Conservation (phyloP, 2,797 vertebrate species). For the Morus bassanus region DNA sequence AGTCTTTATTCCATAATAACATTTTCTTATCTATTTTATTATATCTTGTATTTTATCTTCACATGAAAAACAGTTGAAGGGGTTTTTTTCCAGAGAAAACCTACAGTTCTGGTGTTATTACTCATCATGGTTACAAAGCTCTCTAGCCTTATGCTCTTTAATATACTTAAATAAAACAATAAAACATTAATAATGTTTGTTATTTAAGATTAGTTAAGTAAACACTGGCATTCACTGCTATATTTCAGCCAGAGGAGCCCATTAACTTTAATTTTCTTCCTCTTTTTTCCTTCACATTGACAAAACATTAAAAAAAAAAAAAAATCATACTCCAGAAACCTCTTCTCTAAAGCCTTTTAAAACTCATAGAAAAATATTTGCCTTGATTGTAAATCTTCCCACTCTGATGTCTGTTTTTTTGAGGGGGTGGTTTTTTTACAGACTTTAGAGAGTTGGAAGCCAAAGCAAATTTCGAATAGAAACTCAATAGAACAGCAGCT, state of each 20-base stretch:
- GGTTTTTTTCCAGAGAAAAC: background rate
- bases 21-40: background rate
- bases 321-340: background rate
- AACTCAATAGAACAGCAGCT: background rate
- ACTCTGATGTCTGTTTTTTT: background rate
- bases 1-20: background rate
- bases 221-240: background rate
- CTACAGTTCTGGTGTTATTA: background rate
- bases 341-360: background rate
- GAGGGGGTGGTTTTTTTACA: accelerated
- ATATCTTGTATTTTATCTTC: background rate
- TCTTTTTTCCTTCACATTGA: background rate
- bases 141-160: background rate
- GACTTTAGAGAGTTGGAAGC: background rate
- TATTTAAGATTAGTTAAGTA: background rate
- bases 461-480: background rate
- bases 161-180: background rate
- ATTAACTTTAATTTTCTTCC: background rate
- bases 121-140: background rate
- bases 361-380: background rate
- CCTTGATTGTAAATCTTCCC: background rate
- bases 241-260: background rate
- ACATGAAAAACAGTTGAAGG: background rate
- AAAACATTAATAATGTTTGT: background rate
- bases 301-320: background rate